A percentile compares a stretch with the other conserved stretches of the same genome.
Evolutionary conservation across 2,113 vertebrate species (phyloP).

Genomic region (Odocoileus virginianus): DNA sequence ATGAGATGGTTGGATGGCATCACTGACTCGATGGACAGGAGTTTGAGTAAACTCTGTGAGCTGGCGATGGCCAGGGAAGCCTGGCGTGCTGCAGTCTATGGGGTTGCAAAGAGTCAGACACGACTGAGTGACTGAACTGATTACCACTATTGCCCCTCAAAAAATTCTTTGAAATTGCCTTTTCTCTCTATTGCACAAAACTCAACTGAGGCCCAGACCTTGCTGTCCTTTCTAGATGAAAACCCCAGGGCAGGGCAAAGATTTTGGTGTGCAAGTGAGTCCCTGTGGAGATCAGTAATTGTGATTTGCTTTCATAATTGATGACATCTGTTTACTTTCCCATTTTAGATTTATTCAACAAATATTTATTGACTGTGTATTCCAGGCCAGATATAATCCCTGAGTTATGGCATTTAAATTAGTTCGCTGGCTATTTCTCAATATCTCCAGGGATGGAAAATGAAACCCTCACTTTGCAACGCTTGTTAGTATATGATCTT

Average conservation of each 20-base stretch:
- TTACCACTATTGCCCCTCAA: background rate
- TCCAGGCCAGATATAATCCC: background rate
- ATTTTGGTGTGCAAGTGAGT: background rate
- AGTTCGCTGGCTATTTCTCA: background rate
- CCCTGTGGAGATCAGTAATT: background rate
- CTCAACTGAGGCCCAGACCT: background rate
- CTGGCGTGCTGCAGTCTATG: background rate
- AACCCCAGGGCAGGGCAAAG: background rate
- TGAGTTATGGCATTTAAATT: background rate
- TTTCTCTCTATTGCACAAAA: background rate
- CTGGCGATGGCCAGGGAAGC: background rate
- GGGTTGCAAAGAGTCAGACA: background rate
- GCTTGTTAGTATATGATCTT: background rate
- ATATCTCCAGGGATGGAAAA: background rate
- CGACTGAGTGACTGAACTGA: background rate
- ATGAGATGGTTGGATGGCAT: background rate
- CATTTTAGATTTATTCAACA: background rate
- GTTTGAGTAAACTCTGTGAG: background rate
- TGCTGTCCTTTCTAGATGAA: background rate
- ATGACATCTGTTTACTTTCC: background rate
- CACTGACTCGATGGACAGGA: rapidly evolving
- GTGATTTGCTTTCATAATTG: background rate
- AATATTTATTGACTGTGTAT: background rate
- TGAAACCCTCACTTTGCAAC: background rate
- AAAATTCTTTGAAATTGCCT: background rate